Conservation (phyloP, 2,888 invertebrate species). For the Monochamus alternatus region DNA sequence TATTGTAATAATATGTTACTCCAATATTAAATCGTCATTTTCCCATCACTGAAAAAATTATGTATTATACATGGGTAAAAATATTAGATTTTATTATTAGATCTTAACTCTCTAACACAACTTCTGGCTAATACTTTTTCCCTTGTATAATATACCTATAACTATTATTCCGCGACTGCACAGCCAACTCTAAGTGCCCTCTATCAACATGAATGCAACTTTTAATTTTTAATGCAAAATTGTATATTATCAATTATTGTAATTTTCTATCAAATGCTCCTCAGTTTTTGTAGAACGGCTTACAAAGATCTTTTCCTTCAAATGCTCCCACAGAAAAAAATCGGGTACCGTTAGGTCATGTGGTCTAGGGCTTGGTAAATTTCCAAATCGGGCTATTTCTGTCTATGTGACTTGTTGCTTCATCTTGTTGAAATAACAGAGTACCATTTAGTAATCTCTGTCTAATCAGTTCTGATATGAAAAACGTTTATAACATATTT, state of each 20-base stretch:
- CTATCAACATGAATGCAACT: no score
- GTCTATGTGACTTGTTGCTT: not conserved
- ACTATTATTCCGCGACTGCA: no score
- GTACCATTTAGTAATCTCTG: not conserved
- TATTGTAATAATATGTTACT: no score
- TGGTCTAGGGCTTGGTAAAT: not conserved
- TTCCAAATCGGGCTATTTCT: not conserved
- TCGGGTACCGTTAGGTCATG: not conserved
- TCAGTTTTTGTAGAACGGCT: not conserved
- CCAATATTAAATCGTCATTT: no score
- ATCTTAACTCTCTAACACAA: not conserved
- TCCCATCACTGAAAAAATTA: no score
- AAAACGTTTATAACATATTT: not conserved
- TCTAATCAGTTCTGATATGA: not conserved
- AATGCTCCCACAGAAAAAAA: conserved; percentile 1
- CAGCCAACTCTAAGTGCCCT: no score
- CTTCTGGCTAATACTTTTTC: not conserved
- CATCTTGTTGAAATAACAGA: not conserved
- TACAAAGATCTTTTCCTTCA: not conserved
- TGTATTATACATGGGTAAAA: no score
- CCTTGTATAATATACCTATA: no score
- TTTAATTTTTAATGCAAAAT: not conserved
- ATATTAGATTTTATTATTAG: not conserved
- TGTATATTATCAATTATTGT: not conserved
- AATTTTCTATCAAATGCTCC: not conserved